Evolutionary conservation across 2,113 vertebrate species (phyloP).

Genomic region (Rhipidura dahli): DNA sequence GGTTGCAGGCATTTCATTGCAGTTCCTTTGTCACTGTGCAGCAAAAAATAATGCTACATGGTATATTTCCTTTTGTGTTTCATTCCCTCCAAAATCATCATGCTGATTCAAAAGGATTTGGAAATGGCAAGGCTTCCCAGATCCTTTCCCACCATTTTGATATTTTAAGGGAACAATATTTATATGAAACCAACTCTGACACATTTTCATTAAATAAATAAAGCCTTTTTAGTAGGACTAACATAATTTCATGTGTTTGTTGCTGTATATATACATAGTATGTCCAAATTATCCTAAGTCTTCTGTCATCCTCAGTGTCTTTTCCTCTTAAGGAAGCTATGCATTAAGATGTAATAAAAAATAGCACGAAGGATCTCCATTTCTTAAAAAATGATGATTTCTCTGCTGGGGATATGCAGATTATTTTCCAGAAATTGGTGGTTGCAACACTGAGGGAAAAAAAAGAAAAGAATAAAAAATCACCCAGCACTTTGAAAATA

Average conservation of each 20-base stretch:
- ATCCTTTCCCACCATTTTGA: background rate
- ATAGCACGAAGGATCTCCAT: background rate
- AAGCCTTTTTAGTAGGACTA: background rate
- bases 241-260: background rate
- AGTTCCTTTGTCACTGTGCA: background rate
- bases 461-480: background rate
- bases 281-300: background rate
- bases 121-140: background rate
- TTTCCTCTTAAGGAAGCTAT: background rate
- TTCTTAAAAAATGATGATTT: background rate
- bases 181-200: background rate
- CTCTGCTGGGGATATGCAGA: background rate
- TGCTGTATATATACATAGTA: background rate
- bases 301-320: background rate
- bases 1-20: background rate
- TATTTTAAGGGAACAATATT: background rate
- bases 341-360: background rate
- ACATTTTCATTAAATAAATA: background rate
- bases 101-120: background rate
- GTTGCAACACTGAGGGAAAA: background rate
- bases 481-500: background rate
- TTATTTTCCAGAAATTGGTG: background rate
- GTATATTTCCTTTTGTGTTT: background rate
- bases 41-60: background rate
- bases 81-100: background rate